Evolutionary conservation across 2,888 invertebrate species (phyloP), one percentile per base, ranked within the genome.

Genomic region (Conops quadrifasciatus): DNA sequence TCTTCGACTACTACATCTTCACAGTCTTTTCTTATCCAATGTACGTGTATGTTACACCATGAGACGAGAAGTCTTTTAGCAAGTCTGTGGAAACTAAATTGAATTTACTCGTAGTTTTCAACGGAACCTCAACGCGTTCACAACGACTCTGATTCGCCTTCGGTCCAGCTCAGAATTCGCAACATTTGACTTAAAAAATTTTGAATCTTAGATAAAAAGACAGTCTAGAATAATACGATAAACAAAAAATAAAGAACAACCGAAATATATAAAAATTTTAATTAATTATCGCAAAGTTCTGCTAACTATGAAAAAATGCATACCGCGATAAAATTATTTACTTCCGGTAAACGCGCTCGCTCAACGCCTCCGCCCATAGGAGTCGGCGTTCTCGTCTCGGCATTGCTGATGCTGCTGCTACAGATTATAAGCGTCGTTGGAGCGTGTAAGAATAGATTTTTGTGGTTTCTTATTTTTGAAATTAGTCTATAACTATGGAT

Each of bases 281-380:
- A 7, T 36, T 36, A 36, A 36, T 36, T 36, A 36, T 36, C 36
- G 9, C 9, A 36, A 9, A 53, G 2, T 21, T 1, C 21, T 21
- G 24, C 53, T 53, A 53, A 4, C 1, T 49, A 73, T 59, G 65
- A 45, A 78, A 79, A 67, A 77, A 78, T 78, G 76, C 73, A 72
- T 69, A 69, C 72, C 64, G 75, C 77, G 82, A 82, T 82, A 81
- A 83, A 79, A 75, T 70, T 74, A 59, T 74, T 74, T 77, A 78
- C 76, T 80, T 83, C 82, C 82, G 82, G 83, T 73, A 77, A 76
- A 73, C 66, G 63, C 59, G 64, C 71, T 67, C 63, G 58, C 26
- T 62, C 64, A 47, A 13, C 49, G 59, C 26, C 36, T 7, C 9
- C 67, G 64, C 72, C 65, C 73, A 62, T 59, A 64, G 71, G 72